Evolutionary conservation across 2,113 vertebrate genomes (phyloP), one percentile per base, ranked within the genome.

Genomic region (Plotosus lineatus): DNA sequence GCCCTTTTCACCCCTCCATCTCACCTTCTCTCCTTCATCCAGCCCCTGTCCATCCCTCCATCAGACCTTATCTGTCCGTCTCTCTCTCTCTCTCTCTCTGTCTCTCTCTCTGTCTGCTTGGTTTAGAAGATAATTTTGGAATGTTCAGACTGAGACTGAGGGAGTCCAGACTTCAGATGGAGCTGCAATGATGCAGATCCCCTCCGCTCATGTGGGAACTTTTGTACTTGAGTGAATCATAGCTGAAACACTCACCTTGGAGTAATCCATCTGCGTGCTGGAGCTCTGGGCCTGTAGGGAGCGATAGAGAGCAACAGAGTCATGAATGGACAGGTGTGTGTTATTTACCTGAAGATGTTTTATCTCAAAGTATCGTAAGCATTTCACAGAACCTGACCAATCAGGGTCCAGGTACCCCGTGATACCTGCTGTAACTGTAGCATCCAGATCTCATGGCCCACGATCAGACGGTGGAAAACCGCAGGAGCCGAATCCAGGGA

Each of bases 381-480:
- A n/a, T n/a, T n/a, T n/a, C n/a, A n/a, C n/a, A n/a, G n/a, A n/a
- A n/a, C n/a, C 69, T 17, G 69, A 50, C 69, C 69, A 73, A 73
- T 73, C 46, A 17, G 46, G 23, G 28, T 1, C 2, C 28, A 12
- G 69, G 17, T 21, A 46, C 28, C 26, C 6, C 56, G 15, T 61
- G 56, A 87, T 91, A 99, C 98, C 96, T 98, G 93, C 90, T 94
- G 88, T 55, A 99, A 92, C 89, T 97, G 95, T 61, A 94, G 93
- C 60, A 92, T 92, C 97, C 97, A 99, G 10, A 86, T 86, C 73
- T 98, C 95, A 85, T 91, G 91, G 80, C 98, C 97, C 77, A 95
- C 86, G 61, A 93, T 90, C 83, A 97, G 95, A 77, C 95, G 95
- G 91, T 99, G 98, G 75, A 99, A 94, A 80, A 98, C 77, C 77